A percentile compares a stretch with the other conserved stretches of the same genome.
Evolutionary conservation across 2,888 invertebrate genomes (phyloP).

Genomic region (Criorhina ranunculi): DNA sequence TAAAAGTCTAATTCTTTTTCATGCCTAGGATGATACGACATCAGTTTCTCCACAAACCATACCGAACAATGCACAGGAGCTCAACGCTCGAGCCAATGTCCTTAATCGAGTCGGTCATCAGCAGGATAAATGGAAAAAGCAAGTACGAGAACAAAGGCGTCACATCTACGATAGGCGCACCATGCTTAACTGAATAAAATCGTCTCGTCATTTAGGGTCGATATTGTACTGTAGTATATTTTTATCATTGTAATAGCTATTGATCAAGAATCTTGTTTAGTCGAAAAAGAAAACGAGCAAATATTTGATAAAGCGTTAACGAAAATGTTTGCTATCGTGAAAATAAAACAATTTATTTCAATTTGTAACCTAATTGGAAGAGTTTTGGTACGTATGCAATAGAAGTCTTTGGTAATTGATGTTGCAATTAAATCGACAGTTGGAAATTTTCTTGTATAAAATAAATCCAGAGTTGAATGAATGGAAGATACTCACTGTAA

Average conservation of each 20-base stretch:
- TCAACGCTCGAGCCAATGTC: slow-evolving; percentile 91
- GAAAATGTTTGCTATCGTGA: slow-evolving; percentile 36
- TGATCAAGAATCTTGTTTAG: slow-evolving; percentile 41
- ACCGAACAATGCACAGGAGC: slow-evolving; percentile 88
- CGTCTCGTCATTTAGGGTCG: background rate
- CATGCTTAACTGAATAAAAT: slow-evolving; percentile 93
- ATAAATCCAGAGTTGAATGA: no score
- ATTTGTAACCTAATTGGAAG: slow-evolving; percentile 30
- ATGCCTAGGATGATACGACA: slow-evolving; percentile 86
- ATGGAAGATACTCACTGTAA: no score
- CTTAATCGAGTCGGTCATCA: slow-evolving; percentile 97
- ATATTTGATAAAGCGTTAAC: slow-evolving; percentile 29
- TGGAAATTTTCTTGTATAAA: no score
- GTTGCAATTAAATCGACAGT: no score
- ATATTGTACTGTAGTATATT: slow-evolving; percentile 32
- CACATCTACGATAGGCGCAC: slow-evolving; percentile 99
- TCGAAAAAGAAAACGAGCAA: slow-evolving; percentile 31
- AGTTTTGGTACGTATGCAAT: slow-evolving; percentile 8
- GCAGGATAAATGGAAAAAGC: slow-evolving; percentile 98
- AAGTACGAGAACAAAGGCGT: slow-evolving; percentile 92
- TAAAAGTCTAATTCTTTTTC: slow-evolving; percentile 61
- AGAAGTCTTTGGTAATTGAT: no score
- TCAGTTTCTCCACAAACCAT: slow-evolving; percentile 85
- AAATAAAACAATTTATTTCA: slow-evolving; percentile 55
- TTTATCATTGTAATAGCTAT: slow-evolving; percentile 46